These are phyloP conservation scores for Nerophis ophidion DNA, from an alignment of 2,113 vertebrate species.

Conservation along the genomic window DNA sequence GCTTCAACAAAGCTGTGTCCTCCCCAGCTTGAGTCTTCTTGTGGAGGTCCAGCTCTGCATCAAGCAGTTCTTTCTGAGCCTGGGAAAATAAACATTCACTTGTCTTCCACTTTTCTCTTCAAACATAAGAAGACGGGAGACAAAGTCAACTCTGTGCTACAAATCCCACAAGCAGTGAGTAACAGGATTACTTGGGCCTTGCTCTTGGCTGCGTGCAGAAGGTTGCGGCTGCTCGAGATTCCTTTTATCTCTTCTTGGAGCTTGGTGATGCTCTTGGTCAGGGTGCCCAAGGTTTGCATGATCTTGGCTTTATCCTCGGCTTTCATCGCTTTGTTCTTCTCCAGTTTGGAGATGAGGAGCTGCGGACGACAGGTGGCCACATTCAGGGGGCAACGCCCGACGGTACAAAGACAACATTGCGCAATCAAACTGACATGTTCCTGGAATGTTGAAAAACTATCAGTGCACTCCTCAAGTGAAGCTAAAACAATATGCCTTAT, in stretches of 20 bases:
- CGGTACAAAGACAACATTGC: background rate
- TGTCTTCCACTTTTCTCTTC: background rate
- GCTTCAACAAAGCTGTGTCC: constrained; percentile 88
- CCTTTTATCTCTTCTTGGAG: constrained; percentile 94
- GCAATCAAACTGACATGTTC: too few species aligned
- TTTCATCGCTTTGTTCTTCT: constrained; percentile 93
- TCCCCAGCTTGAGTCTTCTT: constrained; percentile 96
- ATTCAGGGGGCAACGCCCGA: background rate
- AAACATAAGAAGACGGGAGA: too few species aligned
- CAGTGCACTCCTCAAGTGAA: too few species aligned
- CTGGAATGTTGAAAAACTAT: too few species aligned
- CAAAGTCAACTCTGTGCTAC: background rate
- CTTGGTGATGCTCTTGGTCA: constrained; percentile 92
- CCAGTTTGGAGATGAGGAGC: constrained; percentile 94
- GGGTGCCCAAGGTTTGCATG: constrained; percentile 84
- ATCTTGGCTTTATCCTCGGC: constrained; percentile 93
- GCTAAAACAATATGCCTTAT: too few species aligned
- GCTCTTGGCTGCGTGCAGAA: constrained; percentile 78
- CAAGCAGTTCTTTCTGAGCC: constrained; percentile 94
- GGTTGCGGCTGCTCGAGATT: constrained; percentile 69
- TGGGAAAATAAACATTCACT: constrained; percentile 34
- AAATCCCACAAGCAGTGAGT: background rate
- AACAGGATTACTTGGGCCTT: constrained; percentile 80
- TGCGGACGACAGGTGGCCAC: constrained; percentile 32
- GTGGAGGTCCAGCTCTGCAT: constrained; percentile 92